Conservation (phyloP, 2,113 vertebrate genomes). For the Desmodus rotundus region DNA sequence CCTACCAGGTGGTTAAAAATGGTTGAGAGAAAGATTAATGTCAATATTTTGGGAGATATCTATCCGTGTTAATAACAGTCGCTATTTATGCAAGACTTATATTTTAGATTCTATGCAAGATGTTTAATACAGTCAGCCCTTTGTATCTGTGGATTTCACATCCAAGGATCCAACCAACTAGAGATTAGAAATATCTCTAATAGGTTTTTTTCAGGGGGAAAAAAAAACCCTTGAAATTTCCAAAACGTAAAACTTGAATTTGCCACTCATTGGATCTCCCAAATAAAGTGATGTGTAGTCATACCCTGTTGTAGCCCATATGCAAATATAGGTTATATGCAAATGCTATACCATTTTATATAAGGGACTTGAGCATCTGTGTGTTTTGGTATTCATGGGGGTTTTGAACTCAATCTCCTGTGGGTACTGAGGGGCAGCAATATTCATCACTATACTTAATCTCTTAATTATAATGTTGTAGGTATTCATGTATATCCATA, state of each 20-base stretch:
- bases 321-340: neutral
- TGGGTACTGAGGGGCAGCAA: neutral
- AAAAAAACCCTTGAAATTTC: neutral
- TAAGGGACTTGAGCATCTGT: neutral
- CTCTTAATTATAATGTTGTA: neutral
- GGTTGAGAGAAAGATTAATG: neutral
- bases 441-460: neutral
- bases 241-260: neutral
- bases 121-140: neutral
- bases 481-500: neutral
- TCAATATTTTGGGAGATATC: neutral
- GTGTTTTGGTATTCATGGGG: neutral
- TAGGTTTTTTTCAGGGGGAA: no score
- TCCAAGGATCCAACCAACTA: neutral
- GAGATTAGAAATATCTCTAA: neutral
- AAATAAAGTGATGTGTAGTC: neutral
- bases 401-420: neutral
- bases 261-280: neutral
- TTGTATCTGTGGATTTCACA: neutral
- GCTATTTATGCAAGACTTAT: neutral
- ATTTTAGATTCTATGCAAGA: neutral
- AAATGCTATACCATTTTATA: neutral
- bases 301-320: neutral
- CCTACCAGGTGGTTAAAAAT: neutral
- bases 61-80: neutral